Base-by-base conservation (phyloP, 2,888 invertebrate genomes). In the Nomada goodeniana region DNA sequence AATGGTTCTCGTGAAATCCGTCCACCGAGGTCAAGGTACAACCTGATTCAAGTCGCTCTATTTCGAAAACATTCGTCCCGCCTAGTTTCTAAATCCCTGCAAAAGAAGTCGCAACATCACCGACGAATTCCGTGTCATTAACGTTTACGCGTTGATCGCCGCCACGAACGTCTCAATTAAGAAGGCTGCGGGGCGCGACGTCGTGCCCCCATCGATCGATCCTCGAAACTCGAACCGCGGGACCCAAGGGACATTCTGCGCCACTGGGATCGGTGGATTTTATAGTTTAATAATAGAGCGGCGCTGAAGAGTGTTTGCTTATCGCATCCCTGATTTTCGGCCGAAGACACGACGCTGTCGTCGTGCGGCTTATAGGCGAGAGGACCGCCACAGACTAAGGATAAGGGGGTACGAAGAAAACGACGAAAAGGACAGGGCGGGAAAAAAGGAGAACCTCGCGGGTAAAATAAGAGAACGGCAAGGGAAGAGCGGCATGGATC, bases 281-380 rank as follows among this genome's bases (percentile, higher is more conserved):
- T 91, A 90, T 89, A 88, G 86, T 89, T 89, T 91, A 91, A 91
- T 91, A 90, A 91, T 89, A 91, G 91, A 90, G 90, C 90, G 91
- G 90, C 76, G 83, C 44, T 73, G 80, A 68, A 85, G 86, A 88
- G 86, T 91, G 91, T 91, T 91, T 91, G 90, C 91, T 91, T 91
- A 91, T 91, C 91, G 90, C 82, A 82, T 86, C 85, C 86, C 83
- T 83, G 87, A 88, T 89, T 88, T 79, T 79, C 75, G 74, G 57
- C 63, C 86, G 83, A 82, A 88, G 84, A 89, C 86, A 86, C 78
- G 87, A 76, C 65, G 77, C 65, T 82, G 80, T 79, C 79, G 76
- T 76, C 77, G 75, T 67, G 76, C 80, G 77, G 80, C 69, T 82
- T 77, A 67, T 71, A 68, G 55, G 70, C 53, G 70, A 61, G 76